phyloP scores from a whole-genome alignment of 2,113 vertebrate genomes.

The Cairina moschata region DNA sequence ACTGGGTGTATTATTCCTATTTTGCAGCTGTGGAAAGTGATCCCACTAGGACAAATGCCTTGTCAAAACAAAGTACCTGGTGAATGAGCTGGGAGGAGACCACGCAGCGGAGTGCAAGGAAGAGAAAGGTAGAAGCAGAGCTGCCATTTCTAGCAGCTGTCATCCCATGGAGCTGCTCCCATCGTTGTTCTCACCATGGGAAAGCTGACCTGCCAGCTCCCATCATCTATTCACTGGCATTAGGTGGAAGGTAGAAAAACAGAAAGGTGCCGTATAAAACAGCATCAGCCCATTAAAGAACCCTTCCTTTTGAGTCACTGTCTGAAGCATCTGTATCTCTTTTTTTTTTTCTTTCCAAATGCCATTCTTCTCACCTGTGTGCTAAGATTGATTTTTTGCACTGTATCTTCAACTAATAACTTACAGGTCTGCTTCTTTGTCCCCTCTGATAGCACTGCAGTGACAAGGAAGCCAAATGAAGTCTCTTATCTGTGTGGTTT shows the following conservation, averaged over 20 bases:
- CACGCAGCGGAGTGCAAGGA: rapidly evolving
- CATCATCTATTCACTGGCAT: neutral
- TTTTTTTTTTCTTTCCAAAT: neutral
- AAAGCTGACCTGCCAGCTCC: neutral
- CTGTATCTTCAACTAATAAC: neutral
- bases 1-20: neutral
- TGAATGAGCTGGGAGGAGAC: neutral
- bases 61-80: rapidly evolving
- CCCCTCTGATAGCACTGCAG: neutral
- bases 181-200: neutral
- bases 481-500: neutral
- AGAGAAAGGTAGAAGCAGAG: neutral
- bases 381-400: neutral
- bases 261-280: neutral
- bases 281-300: neutral
- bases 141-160: neutral
- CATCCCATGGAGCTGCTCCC: neutral
- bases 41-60: neutral
- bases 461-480: neutral
- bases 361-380: neutral
- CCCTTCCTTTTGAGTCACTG: neutral
- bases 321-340: neutral
- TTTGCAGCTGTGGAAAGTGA: neutral
- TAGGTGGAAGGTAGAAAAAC: neutral
- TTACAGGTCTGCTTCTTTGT: neutral